Conservation (phyloP, 2,888 invertebrate species). For the Stenchaetothrips biformis region DNA sequence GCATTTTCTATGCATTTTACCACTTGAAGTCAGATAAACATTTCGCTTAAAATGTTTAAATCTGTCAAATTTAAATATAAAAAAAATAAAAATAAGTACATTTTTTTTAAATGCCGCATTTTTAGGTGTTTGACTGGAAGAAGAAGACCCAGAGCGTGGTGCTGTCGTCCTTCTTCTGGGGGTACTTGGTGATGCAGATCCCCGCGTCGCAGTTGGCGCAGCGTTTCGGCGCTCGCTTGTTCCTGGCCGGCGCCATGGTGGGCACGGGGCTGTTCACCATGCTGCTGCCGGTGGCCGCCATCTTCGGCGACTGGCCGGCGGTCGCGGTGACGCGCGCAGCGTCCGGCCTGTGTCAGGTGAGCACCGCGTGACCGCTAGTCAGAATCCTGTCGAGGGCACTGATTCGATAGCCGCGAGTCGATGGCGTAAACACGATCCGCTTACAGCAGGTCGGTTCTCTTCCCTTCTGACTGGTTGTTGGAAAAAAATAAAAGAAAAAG, state of each 20-base stretch:
- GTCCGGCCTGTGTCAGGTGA: slow-evolving; percentile 83
- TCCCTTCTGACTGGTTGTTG: neutral
- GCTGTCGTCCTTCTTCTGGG: slow-evolving; percentile 71
- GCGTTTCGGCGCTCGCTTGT: slow-evolving; percentile 48
- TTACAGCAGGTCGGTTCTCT: neutral
- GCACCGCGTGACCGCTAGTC: slow-evolving; percentile 39
- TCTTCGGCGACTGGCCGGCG: slow-evolving; percentile 64
- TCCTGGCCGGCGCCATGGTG: slow-evolving; percentile 47
- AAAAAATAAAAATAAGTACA: too few species aligned
- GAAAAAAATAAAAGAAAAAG: neutral
- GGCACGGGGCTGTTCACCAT: slow-evolving; percentile 71
- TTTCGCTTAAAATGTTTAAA: too few species aligned
- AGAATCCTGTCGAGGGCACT: neutral
- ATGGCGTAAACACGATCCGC: too few species aligned
- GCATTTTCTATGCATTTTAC: neutral
- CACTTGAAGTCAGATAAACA: too few species aligned
- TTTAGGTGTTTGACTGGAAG: slow-evolving; percentile 58
- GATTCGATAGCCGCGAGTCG: neutral
- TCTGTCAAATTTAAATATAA: too few species aligned
- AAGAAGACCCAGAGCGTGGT: slow-evolving; percentile 54
- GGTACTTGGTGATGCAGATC: slow-evolving; percentile 66
- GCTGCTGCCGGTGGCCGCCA: slow-evolving; percentile 75
- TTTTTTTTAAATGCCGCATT: slow-evolving; percentile 30
- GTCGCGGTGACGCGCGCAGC: slow-evolving; percentile 73
- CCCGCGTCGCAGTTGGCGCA: slow-evolving; percentile 54